Base-by-base conservation (phyloP, 2,888 invertebrate genomes). In the Pammene fasciana region DNA sequence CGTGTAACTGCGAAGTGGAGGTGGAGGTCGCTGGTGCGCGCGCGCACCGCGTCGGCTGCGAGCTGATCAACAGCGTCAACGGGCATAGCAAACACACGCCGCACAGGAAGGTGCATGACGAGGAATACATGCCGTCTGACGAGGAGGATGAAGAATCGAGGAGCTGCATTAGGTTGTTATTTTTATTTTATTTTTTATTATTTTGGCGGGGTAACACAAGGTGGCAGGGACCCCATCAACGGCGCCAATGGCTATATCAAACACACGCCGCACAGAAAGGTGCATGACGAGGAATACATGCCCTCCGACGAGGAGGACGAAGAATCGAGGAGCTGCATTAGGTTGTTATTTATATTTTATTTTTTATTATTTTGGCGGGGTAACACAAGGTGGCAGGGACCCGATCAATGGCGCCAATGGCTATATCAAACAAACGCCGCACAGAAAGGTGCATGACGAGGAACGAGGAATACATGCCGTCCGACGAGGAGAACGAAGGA, bases 101-200 rank as follows among this genome's bases (percentile, higher is more conserved):
- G 4, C 87, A 87, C 74, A 81, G 87, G 73, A 87, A 79, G 72
- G 76, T 79, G 46, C 84, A 80, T 74, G 82, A 83, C 45, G 78
- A 74, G 48, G 74, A 73, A 34, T 62, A 26, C 7, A 70, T 74
- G 67, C 74, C 74, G 65, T 54, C 72, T 11, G 68, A 70, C 70
- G 62, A 68, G 71, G 71, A 72, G 61, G 70, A 66, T 46, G 75
- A 75, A 54, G 77, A 79, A 75, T 16, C 76, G 75, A 70, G 79
- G 56, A 77, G 79, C 38, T 72, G 71, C 71, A 82, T 90, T 86
- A 89, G 90, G 90, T 89, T 81, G 75, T 75, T 43, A 7, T 16
- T 9, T 38, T 46, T 11, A 9, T 59, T 8, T 59, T 45, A 55
- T 55, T 55, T 56, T 56, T 34, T 26, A 3, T 18, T 50, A 26